A percentile compares a stretch with the other conserved stretches of the same genome.
Evolutionary conservation across 2,888 invertebrate genomes (phyloP).

Genomic region (Taenaris catops): DNA sequence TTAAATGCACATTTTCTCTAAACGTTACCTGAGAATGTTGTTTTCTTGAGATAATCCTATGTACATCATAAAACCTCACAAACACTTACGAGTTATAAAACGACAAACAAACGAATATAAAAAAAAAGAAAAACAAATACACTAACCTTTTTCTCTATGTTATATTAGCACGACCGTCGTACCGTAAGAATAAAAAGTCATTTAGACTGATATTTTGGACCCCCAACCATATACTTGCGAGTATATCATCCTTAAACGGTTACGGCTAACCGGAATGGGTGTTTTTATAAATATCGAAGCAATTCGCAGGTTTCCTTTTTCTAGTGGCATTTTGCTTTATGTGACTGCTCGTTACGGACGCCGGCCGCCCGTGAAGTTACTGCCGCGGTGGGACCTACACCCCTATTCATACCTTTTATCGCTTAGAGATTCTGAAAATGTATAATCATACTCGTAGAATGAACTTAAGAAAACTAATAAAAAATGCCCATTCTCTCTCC

Average conservation of each 20-base stretch:
- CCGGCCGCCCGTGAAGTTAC: slow-evolving; percentile 77
- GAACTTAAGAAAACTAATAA: too few species aligned
- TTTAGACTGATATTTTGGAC: slow-evolving; percentile 7
- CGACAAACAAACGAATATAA: too few species aligned
- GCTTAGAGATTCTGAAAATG: slow-evolving; percentile 17
- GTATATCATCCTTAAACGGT: slow-evolving; percentile 13
- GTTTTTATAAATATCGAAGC: slow-evolving; percentile 68
- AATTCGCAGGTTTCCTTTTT: slow-evolving; percentile 73
- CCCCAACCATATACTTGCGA: slow-evolving; percentile 1
- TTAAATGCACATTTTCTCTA: too few species aligned
- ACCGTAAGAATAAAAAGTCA: not conserved
- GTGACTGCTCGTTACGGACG: slow-evolving; percentile 73
- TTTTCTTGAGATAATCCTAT: too few species aligned
- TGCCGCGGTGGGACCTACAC: slow-evolving; percentile 52
- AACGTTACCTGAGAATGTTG: too few species aligned
- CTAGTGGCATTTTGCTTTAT: slow-evolving; percentile 77
- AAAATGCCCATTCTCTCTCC: too few species aligned
- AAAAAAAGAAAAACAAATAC: not conserved
- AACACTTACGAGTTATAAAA: too few species aligned
- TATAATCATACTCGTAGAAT: slow-evolving; percentile 13
- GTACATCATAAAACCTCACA: too few species aligned
- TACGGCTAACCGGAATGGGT: slow-evolving; percentile 21
- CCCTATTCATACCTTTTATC: slow-evolving; percentile 24
- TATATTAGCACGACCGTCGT: too few species aligned
- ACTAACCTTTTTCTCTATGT: slow-evolving; percentile 1